Conservation (phyloP, 2,113 vertebrate species). For the Odobenus rosmarus region DNA sequence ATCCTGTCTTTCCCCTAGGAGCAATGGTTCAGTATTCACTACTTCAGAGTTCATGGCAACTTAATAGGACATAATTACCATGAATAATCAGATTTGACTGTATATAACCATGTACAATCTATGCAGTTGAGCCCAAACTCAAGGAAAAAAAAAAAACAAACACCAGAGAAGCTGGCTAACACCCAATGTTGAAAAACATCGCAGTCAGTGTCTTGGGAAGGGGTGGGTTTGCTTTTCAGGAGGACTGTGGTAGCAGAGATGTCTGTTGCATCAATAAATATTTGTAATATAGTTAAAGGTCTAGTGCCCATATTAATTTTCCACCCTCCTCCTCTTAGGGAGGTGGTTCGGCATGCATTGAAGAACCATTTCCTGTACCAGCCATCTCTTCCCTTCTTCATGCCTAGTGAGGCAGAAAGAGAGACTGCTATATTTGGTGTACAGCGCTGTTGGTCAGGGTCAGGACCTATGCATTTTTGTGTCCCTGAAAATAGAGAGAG, state of each 20-base stretch:
- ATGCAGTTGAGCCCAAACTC: slow-evolving; percentile 74
- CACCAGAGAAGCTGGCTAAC: slow-evolving; percentile 55
- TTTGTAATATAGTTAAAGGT: neutral
- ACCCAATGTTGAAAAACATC: slow-evolving; percentile 53
- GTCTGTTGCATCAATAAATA: neutral
- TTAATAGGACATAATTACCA: neutral
- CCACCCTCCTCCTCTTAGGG: neutral
- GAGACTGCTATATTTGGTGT: neutral
- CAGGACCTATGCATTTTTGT: neutral
- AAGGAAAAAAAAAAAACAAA: slow-evolving; percentile 76
- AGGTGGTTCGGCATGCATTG: neutral
- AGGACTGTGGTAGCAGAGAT: neutral
- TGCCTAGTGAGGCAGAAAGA: slow-evolving; percentile 39
- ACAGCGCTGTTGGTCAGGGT: neutral
- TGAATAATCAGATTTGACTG: neutral
- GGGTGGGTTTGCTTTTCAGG: neutral
- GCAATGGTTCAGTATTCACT: neutral
- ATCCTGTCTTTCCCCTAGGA: neutral
- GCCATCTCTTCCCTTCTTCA: neutral
- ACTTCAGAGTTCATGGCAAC: neutral
- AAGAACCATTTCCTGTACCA: neutral
- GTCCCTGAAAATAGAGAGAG: neutral
- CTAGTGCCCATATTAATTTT: neutral
- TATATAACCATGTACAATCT: slow-evolving; percentile 79
- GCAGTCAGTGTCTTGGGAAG: neutral